Evolutionary conservation across 2,888 invertebrate species (phyloP).

Genomic region (Aspidapion aeneum): DNA sequence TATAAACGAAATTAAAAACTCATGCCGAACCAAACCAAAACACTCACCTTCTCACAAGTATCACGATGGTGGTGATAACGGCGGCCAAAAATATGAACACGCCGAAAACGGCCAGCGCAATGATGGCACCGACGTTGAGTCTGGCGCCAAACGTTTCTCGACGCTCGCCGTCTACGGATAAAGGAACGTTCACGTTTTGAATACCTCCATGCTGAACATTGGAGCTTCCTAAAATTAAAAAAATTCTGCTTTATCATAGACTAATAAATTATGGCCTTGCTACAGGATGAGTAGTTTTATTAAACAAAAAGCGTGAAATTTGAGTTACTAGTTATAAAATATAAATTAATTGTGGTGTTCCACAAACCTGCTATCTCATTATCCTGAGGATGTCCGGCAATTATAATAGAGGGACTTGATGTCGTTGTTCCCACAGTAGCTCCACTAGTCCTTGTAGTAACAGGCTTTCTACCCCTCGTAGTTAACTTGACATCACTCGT

Average conservation of each 20-base stretch:
- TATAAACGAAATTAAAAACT: no score
- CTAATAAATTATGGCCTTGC: no score
- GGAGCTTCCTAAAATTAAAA: conserved; percentile 35
- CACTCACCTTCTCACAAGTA: conserved; percentile 82
- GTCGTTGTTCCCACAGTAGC: conserved; percentile 29
- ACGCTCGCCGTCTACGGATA: conserved; percentile 59
- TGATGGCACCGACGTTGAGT: conserved; percentile 81
- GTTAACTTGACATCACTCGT: conserved; percentile 40
- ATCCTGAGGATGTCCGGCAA: conserved; percentile 68
- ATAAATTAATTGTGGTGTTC: no score
- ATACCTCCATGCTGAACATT: conserved; percentile 59
- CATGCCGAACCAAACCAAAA: no score
- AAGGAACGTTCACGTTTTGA: conserved; percentile 64
- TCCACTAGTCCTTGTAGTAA: conserved; percentile 17
- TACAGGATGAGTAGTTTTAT: no score
- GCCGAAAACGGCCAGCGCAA: conserved; percentile 87
- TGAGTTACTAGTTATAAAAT: no score
- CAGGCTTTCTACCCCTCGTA: conserved; percentile 17
- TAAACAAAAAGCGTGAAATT: no score
- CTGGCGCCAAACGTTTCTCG: conserved; percentile 60
- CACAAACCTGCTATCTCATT: conserved; percentile 61
- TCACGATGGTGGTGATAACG: conserved; percentile 83
- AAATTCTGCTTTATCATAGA: no score
- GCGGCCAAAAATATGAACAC: conserved; percentile 87
- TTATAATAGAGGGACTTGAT: conserved; percentile 45